phyloP scores from a whole-genome alignment of 2,797 vertebrate genomes.

The Pipistrellus pygmaeus region DNA sequence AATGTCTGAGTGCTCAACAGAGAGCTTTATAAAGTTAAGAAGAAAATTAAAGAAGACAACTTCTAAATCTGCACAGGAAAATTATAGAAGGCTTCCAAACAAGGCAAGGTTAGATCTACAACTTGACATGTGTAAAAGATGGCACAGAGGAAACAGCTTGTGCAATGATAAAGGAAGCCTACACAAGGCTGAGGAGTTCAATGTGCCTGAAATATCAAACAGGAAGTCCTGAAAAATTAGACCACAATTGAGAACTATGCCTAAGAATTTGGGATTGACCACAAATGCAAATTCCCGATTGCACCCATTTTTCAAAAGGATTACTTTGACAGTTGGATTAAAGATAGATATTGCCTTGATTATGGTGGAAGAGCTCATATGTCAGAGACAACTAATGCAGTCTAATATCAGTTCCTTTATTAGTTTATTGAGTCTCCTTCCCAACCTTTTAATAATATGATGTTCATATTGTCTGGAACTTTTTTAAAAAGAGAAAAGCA shows the following conservation, averaged over 20 bases:
- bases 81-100: background rate
- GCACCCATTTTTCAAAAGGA: background rate
- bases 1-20: background rate
- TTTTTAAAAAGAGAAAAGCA: background rate
- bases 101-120: background rate
- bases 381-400: background rate
- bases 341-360: background rate
- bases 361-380: background rate
- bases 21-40: background rate
- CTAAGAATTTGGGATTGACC: background rate
- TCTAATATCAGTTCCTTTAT: background rate
- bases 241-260: background rate
- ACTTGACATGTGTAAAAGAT: background rate
- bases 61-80: background rate
- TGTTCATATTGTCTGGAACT: background rate
- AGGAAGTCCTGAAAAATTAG: background rate
- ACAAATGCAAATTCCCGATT: background rate
- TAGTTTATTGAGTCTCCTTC: background rate
- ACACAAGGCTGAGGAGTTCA: background rate
- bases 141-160: background rate
- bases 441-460: background rate
- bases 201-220: background rate
- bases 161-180: background rate
- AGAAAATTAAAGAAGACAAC: background rate
- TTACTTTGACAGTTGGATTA: background rate